Evolutionary conservation across 2,113 vertebrate species (phyloP).

Genomic region (Antigone vipio): DNA sequence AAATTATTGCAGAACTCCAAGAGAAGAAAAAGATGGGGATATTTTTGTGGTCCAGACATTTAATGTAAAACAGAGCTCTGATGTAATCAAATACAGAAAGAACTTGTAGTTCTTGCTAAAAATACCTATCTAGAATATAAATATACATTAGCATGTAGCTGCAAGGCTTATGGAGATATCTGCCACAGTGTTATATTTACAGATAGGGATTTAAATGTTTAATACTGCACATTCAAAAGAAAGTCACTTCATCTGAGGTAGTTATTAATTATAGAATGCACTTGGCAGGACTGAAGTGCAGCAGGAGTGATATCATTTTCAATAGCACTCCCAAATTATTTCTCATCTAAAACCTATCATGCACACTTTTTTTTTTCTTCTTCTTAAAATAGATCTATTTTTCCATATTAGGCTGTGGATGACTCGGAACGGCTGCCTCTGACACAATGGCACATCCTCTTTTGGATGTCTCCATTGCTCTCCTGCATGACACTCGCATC

Average conservation of each 20-base stretch:
- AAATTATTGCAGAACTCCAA: background rate
- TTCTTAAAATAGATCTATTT: slow-evolving; percentile 40
- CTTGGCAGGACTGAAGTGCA: slow-evolving; percentile 9
- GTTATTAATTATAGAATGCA: slow-evolving; percentile 56
- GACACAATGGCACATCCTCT: background rate
- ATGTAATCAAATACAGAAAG: slow-evolving; percentile 23
- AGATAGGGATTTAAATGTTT: slow-evolving; percentile 61
- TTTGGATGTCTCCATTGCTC: background rate
- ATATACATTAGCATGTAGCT: slow-evolving; percentile 32
- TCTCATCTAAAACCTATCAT: slow-evolving; percentile 15
- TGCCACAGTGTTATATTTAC: slow-evolving; percentile 28
- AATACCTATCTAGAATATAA: slow-evolving; percentile 48
- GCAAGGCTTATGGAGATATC: slow-evolving; percentile 20
- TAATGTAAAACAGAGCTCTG: slow-evolving; percentile 7
- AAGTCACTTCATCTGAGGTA: slow-evolving; percentile 39
- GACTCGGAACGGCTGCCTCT: background rate
- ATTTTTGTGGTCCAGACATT: background rate
- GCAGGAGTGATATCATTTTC: slow-evolving; percentile 13
- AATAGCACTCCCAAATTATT: slow-evolving; percentile 40
- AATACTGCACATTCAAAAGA: slow-evolving; percentile 31
- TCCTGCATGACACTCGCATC: background rate
- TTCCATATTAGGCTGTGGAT: background rate
- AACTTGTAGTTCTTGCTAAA: slow-evolving; percentile 55
- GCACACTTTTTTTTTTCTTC: background rate
- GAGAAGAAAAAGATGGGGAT: background rate